These are phyloP conservation scores for Alosa alosa DNA, from an alignment of 2,113 vertebrate genomes.

Conservation along the genomic window DNA sequence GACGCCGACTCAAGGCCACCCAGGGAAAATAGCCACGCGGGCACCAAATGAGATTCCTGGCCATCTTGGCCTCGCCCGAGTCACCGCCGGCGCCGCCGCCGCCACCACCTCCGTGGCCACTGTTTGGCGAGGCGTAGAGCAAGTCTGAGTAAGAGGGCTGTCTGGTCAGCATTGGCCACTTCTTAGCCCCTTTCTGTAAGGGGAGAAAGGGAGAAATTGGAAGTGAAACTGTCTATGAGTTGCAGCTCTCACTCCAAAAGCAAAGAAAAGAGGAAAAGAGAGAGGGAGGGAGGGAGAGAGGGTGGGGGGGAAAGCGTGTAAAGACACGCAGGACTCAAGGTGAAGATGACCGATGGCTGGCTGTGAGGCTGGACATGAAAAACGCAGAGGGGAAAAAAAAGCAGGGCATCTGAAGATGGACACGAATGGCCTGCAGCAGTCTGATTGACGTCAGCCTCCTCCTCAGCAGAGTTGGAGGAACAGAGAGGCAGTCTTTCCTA, in stretches of 20 bases:
- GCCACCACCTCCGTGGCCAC: no score
- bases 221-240: background rate
- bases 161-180: background rate
- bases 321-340: background rate
- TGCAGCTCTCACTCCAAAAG: background rate
- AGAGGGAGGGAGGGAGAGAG: background rate
- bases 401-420: background rate
- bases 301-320: background rate
- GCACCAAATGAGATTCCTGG: background rate
- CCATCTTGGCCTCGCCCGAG: background rate
- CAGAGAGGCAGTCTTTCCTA: background rate
- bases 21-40: background rate
- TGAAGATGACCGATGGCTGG: background rate
- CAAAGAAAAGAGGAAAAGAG: background rate
- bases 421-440: background rate
- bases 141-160: background rate
- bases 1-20: background rate
- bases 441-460: background rate
- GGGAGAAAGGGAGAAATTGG: background rate
- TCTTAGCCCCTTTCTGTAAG: background rate
- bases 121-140: background rate
- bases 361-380: background rate
- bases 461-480: background rate
- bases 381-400: background rate
- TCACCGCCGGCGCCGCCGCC: no score